A percentile compares a stretch with the other conserved stretches of the same genome.
Evolutionary conservation across 1,140 invertebrate species (phyloP).

Genomic region (Glomeris maerens): DNA sequence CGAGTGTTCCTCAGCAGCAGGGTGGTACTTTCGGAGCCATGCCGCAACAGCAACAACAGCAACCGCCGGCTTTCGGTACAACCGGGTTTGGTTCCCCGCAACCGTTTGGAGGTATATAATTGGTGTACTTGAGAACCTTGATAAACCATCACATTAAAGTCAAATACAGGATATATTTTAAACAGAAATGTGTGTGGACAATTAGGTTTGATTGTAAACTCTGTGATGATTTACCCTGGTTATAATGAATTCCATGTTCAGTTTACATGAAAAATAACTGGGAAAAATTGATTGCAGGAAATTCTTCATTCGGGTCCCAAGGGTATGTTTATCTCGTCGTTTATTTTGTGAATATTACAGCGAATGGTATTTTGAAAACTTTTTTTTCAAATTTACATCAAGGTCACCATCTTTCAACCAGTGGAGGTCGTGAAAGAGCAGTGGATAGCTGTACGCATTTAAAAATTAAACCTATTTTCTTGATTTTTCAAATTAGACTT

Average conservation of each 20-base stretch:
- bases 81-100: background rate
- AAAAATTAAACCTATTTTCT: too few species aligned
- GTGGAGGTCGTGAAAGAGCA: too few species aligned
- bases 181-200: background rate
- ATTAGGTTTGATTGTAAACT: background rate
- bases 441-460: too few species aligned
- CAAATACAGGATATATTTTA: background rate
- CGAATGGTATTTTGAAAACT: too few species aligned
- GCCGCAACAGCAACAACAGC: background rate
- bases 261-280: background rate
- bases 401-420: too few species aligned
- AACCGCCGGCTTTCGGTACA: background rate
- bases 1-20: background rate
- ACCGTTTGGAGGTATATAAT: background rate
- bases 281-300: background rate
- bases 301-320: too few species aligned
- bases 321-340: too few species aligned
- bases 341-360: too few species aligned
- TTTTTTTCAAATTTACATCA: too few species aligned
- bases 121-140: too few species aligned
- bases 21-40: background rate
- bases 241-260: background rate
- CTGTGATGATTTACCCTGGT: background rate
- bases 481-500: too few species aligned
- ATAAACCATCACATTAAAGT: background rate